Percentiles rank a stretch among this genome's conserved stretches.
Conservation (phyloP, 2,113 vertebrate genomes). For the Cisticola juncidis region DNA sequence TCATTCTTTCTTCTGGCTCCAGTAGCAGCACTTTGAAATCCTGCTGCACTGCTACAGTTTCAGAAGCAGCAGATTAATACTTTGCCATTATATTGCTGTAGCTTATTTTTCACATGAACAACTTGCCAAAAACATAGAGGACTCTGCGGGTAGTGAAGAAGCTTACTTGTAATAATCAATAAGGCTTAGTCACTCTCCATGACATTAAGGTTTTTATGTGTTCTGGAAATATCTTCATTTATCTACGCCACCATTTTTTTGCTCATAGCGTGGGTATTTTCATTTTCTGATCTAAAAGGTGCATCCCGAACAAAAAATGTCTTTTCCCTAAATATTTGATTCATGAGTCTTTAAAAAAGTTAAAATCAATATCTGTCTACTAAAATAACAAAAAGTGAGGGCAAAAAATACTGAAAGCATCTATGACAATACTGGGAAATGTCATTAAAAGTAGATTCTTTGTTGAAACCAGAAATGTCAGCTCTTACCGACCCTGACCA, state of each 20-base stretch:
- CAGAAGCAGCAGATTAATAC: not conserved
- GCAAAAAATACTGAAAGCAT: not conserved
- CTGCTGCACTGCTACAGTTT: not conserved
- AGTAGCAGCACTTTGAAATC: not conserved
- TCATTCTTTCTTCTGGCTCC: not conserved
- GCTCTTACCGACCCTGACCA: not conserved
- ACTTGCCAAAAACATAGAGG: not conserved
- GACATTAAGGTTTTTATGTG: not conserved
- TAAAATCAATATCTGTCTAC: not conserved
- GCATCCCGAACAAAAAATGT: not conserved
- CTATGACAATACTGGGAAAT: not conserved
- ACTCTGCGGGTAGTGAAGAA: not conserved
- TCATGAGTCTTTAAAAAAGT: not conserved
- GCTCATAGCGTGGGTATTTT: not conserved
- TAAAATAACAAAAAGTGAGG: not conserved
- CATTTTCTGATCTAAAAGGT: not conserved
- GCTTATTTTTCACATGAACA: not conserved
- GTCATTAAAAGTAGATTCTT: not conserved
- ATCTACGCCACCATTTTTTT: not conserved
- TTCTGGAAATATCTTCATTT: not conserved
- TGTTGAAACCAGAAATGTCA: not conserved
- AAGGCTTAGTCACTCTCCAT: not conserved
- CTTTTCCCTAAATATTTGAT: not conserved
- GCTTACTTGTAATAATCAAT: not conserved
- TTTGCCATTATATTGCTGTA: not conserved